These are phyloP conservation scores for Smutsia gigantea DNA, from an alignment of 2,797 vertebrate species.

Conservation along the genomic window DNA sequence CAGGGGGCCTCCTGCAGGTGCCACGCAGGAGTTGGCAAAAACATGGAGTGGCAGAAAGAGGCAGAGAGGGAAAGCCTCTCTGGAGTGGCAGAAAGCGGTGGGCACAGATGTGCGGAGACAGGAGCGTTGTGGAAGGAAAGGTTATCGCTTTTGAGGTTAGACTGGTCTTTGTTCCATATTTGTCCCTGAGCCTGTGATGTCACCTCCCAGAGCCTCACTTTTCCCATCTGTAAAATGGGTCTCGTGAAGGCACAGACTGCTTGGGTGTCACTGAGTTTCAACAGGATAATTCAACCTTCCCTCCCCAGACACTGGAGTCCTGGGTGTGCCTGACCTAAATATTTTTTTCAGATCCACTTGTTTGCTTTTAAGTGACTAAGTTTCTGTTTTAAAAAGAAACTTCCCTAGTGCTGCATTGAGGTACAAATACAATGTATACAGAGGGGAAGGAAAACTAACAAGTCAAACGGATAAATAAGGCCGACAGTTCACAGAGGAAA, in stretches of 20 bases:
- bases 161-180: not conserved
- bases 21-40: not conserved
- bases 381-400: not conserved
- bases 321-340: fast-evolving
- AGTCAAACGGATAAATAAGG: not conserved
- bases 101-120: not conserved
- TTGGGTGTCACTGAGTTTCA: not conserved
- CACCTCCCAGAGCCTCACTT: not conserved
- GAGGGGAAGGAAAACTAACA: not conserved
- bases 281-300: not conserved
- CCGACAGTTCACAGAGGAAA: not conserved
- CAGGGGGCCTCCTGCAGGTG: not conserved
- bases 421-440: not conserved
- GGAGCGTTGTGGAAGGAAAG: not conserved
- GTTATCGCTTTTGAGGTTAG: not conserved
- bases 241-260: not conserved
- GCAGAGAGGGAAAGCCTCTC: not conserved
- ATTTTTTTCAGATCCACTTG: not conserved
- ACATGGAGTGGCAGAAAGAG: not conserved
- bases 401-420: not conserved
- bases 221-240: not conserved
- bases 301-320: not conserved
- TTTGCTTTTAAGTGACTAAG: not conserved
- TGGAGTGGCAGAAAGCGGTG: too few species aligned
- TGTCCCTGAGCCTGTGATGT: not conserved